Percentiles rank a stretch among this genome's conserved stretches.
Conservation (phyloP, 2,797 vertebrate species). For the Scolopax rusticola region DNA sequence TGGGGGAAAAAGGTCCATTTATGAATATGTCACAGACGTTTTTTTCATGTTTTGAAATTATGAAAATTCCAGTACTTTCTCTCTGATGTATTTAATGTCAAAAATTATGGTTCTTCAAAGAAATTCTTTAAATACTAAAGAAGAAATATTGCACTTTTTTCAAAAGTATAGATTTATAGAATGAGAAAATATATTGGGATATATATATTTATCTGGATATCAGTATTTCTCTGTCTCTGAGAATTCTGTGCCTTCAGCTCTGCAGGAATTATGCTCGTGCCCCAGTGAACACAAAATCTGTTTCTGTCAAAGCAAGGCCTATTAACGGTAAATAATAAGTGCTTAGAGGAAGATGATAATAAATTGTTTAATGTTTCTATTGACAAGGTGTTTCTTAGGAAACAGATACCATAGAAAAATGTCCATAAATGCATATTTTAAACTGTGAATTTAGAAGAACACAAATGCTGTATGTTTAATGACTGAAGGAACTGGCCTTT, state of each 20-base stretch:
- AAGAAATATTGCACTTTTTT: background rate
- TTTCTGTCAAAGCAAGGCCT: background rate
- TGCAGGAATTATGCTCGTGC: background rate
- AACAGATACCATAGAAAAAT: background rate
- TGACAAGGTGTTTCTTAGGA: background rate
- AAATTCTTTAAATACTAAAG: background rate
- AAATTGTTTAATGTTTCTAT: background rate
- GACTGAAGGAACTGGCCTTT: constrained; percentile 35
- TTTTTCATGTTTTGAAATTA: background rate
- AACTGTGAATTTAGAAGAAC: background rate
- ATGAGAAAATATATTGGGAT: background rate
- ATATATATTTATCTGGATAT: background rate
- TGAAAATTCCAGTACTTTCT: background rate
- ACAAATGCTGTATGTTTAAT: background rate
- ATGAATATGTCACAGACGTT: background rate
- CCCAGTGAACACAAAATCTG: background rate
- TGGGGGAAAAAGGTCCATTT: background rate
- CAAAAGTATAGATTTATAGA: background rate
- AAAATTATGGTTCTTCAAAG: background rate
- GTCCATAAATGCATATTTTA: background rate
- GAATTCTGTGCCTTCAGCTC: background rate
- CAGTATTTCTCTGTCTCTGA: background rate
- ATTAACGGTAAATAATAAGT: background rate
- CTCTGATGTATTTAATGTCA: background rate
- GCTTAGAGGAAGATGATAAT: background rate